Evolutionary conservation across 1,140 invertebrate genomes (phyloP).

Genomic region (Zophobas morio): DNA sequence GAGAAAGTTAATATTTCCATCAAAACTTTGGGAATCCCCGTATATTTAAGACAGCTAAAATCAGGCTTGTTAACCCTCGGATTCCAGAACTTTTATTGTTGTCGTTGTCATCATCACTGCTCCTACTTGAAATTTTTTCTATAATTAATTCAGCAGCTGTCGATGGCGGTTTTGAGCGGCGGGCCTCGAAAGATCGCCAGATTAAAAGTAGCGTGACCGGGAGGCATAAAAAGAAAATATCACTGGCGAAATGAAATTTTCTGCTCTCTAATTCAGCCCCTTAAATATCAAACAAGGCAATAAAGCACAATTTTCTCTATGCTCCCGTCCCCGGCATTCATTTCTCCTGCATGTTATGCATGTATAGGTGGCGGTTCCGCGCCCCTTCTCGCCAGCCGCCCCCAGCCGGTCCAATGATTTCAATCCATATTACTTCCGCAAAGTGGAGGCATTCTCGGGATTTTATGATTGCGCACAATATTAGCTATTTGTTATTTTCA

Average conservation of each 20-base stretch:
- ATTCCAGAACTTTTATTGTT: no score
- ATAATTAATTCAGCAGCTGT: not conserved
- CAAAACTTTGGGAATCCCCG: no score
- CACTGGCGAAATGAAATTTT: conserved; percentile 45
- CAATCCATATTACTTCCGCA: conserved; percentile 56
- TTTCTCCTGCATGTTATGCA: conserved; percentile 35
- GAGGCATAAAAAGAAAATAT: conserved; percentile 45
- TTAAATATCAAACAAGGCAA: conserved; percentile 47
- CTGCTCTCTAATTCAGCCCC: conserved; percentile 35
- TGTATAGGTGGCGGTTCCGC: conserved; percentile 22
- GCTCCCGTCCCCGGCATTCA: conserved; percentile 23
- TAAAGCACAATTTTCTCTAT: conserved; percentile 44
- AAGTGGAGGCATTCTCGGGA: conserved; percentile 55
- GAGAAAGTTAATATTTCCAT: no score
- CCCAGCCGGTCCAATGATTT: conserved; percentile 52
- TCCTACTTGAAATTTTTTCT: no score
- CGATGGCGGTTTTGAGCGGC: not conserved
- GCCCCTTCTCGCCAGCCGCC: not conserved
- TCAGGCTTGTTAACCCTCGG: no score
- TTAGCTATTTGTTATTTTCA: conserved; percentile 60
- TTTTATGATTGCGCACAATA: conserved; percentile 58
- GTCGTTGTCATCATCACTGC: no score
- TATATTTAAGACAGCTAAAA: no score
- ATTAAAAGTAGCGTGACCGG: conserved; percentile 47
- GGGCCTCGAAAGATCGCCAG: conserved; percentile 24